Evolutionary conservation across 2,797 vertebrate genomes (phyloP).

Genomic region (Naso thynnoides): DNA sequence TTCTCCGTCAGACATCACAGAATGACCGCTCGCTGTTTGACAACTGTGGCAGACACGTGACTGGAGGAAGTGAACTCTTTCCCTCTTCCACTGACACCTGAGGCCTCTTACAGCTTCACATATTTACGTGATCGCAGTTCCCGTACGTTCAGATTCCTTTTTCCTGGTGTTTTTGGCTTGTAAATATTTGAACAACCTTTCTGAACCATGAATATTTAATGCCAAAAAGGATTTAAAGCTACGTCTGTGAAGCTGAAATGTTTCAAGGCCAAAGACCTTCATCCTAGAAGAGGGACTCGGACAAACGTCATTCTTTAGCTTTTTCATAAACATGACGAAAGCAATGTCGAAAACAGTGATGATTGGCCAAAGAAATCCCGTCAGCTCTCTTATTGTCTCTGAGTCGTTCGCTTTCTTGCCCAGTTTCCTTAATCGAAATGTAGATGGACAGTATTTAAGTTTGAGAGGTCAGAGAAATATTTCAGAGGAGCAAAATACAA

Average conservation of each 20-base stretch:
- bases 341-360: background rate
- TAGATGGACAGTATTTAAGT: no score
- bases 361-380: background rate
- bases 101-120: conserved; percentile 27
- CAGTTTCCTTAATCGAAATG: no score
- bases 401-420: no score
- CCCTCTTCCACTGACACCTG: conserved; percentile 27
- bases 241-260: conserved; percentile 44
- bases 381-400: no score
- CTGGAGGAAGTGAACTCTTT: conserved; percentile 9
- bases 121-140: conserved; percentile 2
- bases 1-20: no score
- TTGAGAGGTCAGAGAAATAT: no score
- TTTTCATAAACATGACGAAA: conserved; percentile 12
- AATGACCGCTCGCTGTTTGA: no score
- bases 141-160: conserved; percentile 10
- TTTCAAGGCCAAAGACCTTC: conserved; percentile 42
- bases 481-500: no score
- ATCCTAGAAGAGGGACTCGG: conserved; percentile 20
- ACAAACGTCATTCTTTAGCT: conserved; percentile 4
- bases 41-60: background rate
- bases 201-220: conserved; percentile 76
- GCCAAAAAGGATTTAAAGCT: conserved; percentile 47
- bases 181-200: conserved; percentile 80
- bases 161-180: conserved; percentile 57